Percentiles rank a stretch among this genome's conserved stretches.
Evolutionary conservation across 2,113 vertebrate species (phyloP).

Genomic region (Melanostigma gelatinosum): DNA sequence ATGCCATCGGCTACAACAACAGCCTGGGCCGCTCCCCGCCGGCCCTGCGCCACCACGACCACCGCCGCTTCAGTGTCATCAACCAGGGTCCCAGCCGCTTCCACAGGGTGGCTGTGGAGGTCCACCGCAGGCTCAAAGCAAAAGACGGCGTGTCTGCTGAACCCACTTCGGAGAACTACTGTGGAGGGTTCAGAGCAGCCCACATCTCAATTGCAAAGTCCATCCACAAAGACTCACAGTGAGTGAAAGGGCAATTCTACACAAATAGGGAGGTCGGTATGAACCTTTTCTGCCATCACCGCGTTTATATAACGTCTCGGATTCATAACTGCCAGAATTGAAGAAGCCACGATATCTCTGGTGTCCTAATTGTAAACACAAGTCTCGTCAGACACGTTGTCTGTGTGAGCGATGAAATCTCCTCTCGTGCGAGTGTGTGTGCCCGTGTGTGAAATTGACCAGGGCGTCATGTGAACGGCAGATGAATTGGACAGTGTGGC

Average conservation of each 20-base stretch:
- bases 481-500: no score
- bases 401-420: no score
- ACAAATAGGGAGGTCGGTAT: neutral
- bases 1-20: constrained; percentile 82
- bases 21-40: constrained; percentile 50
- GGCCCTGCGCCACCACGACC: constrained; percentile 43
- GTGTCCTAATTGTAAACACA: no score
- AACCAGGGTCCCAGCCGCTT: constrained; percentile 82
- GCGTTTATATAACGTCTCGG: no score
- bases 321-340: no score
- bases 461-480: no score
- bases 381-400: no score
- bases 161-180: constrained; percentile 83
- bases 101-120: constrained; percentile 82
- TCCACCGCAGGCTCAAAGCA: constrained; percentile 82
- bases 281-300: neutral
- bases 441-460: no score
- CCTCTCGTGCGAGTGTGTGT: no score
- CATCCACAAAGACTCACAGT: constrained; percentile 82
- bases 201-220: constrained; percentile 59
- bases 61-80: constrained; percentile 78
- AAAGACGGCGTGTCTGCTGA: constrained; percentile 87
- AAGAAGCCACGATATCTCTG: no score
- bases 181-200: constrained; percentile 55
- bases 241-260: constrained; percentile 44